Percentiles rank a stretch among this genome's conserved stretches.
Evolutionary conservation across 2,888 invertebrate species (phyloP).

Genomic region (Agrochola lychnidis): DNA sequence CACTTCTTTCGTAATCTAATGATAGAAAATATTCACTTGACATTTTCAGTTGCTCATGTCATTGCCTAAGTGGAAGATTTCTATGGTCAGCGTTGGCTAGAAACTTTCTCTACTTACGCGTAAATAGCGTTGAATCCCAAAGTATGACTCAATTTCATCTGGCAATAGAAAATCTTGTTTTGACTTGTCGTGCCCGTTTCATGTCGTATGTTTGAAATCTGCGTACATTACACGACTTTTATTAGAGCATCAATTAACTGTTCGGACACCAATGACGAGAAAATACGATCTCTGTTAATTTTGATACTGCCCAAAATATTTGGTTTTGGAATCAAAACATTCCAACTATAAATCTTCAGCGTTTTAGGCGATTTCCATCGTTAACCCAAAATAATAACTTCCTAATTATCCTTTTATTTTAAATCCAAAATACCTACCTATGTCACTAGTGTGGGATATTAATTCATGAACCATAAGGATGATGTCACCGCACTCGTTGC

Average conservation of each 20-base stretch:
- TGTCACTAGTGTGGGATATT: constrained; percentile 57
- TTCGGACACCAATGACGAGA: constrained; percentile 30
- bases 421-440: constrained; percentile 16
- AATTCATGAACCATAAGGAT: constrained; percentile 62
- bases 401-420: background rate
- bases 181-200: constrained; percentile 17
- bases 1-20: constrained; percentile 18
- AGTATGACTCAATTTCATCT: constrained; percentile 36
- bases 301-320: constrained; percentile 38
- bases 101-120: constrained; percentile 51
- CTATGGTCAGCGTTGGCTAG: constrained; percentile 18
- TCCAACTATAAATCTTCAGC: constrained; percentile 21
- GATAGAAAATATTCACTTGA: constrained; percentile 24
- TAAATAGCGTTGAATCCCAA: constrained; percentile 33
- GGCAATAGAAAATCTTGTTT: constrained; percentile 47
- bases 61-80: constrained; percentile 19
- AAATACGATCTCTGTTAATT: constrained; percentile 40
- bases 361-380: background rate
- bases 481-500: constrained; percentile 68
- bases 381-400: constrained; percentile 17
- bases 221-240: constrained; percentile 35
- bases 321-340: constrained; percentile 30
- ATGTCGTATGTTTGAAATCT: constrained; percentile 22
- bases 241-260: constrained; percentile 48
- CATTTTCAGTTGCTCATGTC: constrained; percentile 13